Evolutionary conservation across 2,888 invertebrate species (phyloP).

Genomic region (Gastrophysa polygoni): DNA sequence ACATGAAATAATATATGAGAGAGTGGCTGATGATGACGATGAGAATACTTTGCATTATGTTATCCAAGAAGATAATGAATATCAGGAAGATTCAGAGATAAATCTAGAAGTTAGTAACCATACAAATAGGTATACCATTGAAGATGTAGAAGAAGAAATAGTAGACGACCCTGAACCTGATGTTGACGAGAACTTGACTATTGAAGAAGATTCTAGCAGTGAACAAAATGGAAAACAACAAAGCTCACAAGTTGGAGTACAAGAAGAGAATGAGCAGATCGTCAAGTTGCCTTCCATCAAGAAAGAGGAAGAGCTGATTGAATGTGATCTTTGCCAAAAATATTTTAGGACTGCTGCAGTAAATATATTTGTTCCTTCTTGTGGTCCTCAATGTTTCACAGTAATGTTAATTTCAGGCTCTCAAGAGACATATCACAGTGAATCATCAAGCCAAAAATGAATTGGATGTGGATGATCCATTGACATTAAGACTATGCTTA

Average conservation of each 20-base stretch:
- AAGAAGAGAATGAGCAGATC: constrained; percentile 13
- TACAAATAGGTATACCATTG: constrained; percentile 2
- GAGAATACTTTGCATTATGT: constrained; percentile 37
- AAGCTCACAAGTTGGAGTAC: constrained; percentile 19
- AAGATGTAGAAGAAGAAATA: constrained; percentile 6
- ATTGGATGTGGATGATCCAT: constrained; percentile 49
- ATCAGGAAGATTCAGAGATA: constrained; percentile 14
- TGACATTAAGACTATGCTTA: constrained; percentile 60
- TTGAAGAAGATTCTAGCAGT: background rate
- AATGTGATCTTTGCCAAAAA: constrained; percentile 49
- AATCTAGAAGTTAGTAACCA: background rate
- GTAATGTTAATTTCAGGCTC: constrained; percentile 46
- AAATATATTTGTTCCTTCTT: constrained; percentile 29
- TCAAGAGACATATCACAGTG: constrained; percentile 55
- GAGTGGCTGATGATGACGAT: constrained; percentile 34
- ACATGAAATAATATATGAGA: constrained; percentile 35
- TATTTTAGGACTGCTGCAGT: constrained; percentile 52
- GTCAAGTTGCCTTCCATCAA: constrained; percentile 11
- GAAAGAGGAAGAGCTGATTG: constrained; percentile 36
- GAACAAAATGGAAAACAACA: background rate
- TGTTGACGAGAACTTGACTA: background rate
- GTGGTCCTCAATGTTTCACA: background rate
- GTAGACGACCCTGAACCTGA: constrained; percentile 9
- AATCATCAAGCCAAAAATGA: constrained; percentile 43
- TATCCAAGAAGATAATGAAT: constrained; percentile 37